Evolutionary conservation across 2,888 invertebrate species (phyloP).

Genomic region (Dysmachus trigonus): DNA sequence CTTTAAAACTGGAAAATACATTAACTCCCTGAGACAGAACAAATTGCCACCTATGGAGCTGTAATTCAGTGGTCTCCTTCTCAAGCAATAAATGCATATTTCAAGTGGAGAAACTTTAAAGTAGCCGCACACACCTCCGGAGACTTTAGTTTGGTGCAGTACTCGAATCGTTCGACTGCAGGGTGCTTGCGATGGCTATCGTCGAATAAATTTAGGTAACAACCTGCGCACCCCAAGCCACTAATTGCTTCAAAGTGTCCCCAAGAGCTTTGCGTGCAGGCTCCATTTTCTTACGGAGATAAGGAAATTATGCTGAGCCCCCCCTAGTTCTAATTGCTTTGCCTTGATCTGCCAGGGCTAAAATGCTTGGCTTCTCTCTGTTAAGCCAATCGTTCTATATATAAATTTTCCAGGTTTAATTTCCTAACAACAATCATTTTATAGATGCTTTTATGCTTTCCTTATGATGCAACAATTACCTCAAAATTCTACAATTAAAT

Average conservation of each 20-base stretch:
- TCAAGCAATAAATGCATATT: neutral
- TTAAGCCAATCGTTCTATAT: neutral
- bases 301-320: neutral
- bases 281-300: slow-evolving; percentile 3
- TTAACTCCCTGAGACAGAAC: neutral
- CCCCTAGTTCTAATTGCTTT: neutral
- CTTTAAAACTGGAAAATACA: neutral
- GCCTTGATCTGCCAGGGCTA: neutral
- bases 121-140: neutral
- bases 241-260: slow-evolving; percentile 18
- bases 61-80: neutral
- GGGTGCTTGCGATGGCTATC: slow-evolving; percentile 7
- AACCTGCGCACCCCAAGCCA: neutral
- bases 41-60: neutral
- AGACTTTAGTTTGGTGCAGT: neutral
- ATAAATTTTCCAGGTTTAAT: neutral
- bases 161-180: neutral
- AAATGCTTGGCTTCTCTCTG: neutral
- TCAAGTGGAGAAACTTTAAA: neutral
- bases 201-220: slow-evolving; percentile 15
- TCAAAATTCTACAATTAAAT: neutral
- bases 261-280: slow-evolving; percentile 22
- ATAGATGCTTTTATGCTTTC: neutral
- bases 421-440: neutral
- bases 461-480: neutral